Conservation (phyloP, 2,113 vertebrate genomes). For the Pelmatolapia mariae region DNA sequence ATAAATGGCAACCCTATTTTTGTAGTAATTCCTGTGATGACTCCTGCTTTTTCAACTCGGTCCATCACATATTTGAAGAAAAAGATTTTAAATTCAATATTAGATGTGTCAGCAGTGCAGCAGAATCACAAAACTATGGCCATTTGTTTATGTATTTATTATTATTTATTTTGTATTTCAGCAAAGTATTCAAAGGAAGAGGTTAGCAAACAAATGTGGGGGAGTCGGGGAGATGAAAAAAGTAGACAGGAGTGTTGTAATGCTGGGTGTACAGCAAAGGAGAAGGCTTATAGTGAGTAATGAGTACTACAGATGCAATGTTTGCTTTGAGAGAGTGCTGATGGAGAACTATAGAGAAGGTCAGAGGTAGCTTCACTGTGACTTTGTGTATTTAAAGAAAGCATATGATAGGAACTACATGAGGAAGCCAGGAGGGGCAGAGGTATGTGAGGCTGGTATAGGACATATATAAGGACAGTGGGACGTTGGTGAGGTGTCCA, state of each 20-base stretch:
- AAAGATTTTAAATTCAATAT: background rate
- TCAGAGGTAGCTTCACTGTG: background rate
- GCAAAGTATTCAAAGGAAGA: background rate
- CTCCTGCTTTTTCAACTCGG: background rate
- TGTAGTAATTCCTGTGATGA: fast-evolving
- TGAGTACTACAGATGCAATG: background rate
- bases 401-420: background rate
- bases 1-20: background rate
- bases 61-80: background rate
- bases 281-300: background rate
- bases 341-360: background rate
- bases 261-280: background rate
- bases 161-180: background rate
- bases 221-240: background rate
- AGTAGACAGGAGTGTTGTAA: background rate
- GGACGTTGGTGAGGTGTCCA: background rate
- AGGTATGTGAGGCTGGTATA: background rate
- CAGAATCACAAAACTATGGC: background rate
- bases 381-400: background rate
- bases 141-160: background rate
- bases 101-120: background rate
- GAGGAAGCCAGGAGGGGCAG: background rate
- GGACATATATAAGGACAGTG: fast-evolving
- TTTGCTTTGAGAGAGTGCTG: background rate
- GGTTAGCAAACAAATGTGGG: background rate